Evolutionary conservation across 2,888 invertebrate species (phyloP), one percentile per base, ranked within the genome.

Genomic region (Tetragnatha montana): DNA sequence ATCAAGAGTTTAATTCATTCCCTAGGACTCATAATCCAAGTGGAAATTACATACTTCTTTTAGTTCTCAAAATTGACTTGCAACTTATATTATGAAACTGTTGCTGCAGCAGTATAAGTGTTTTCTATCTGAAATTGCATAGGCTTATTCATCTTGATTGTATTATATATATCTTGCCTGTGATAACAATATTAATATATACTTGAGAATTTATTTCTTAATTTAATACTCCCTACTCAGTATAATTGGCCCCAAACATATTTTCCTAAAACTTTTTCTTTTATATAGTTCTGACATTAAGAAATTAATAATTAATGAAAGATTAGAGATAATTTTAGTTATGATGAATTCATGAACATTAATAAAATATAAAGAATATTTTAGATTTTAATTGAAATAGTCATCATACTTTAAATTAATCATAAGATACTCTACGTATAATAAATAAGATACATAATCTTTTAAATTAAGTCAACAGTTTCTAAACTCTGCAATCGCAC

Each of bases 151-250:
- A 47, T 49, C 17, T 47, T 73, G 49, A 47, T 69, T 85, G 78
- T 85, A 79, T 10, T 51, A 71, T 51, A 78, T 79, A 22, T 79
- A 22, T n/a, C n/a, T 78, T 71, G 76, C 51, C 85, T 85, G 85
- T 85, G 85, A 85, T 85, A 85, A 85, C 60, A 78, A 79, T 85
- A 68, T 75, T 84, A 68, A 14, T 75, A 49, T 84, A 21, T 68
- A 35, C 22, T 35, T 17, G 19, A 50, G 22, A 74, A 82, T 12
- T 60, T 74, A n/a, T 22, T 73, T 51, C 60, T 50, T n/a, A n/a
- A n/a, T n/a, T 14, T 49, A 10, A 35, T 51, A 74, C 8, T 35
- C 6, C 7, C 4, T 12, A 70, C 47, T 6, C 8, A 50, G 17
- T 22, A 78, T 68, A 35, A 50, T 49, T 2, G n/a, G 4, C 35